Conservation (phyloP, 1,140 invertebrate genomes). For the Psilanteris sp. region DNA sequence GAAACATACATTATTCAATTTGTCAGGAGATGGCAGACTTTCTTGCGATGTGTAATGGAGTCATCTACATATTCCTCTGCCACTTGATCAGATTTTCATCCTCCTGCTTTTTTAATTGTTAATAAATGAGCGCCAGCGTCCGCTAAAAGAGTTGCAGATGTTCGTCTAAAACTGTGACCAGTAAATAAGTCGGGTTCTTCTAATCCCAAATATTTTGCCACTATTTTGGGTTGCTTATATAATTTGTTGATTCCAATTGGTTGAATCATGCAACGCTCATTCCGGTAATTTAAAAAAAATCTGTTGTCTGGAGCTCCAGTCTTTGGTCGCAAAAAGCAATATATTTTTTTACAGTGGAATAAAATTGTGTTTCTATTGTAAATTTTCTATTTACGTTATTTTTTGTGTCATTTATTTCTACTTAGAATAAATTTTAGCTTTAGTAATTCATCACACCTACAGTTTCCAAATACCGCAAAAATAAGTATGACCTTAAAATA, state of each 20-base stretch:
- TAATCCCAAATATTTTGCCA: slow-evolving; percentile 31
- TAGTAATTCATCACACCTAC: slow-evolving; percentile 3
- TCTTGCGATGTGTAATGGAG: too few relatives aligned
- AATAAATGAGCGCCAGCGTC: slow-evolving; percentile 8
- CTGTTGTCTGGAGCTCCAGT: slow-evolving; percentile 7
- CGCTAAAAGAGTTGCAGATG: background rate
- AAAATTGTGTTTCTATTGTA: background rate
- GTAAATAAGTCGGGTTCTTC: slow-evolving; percentile 8
- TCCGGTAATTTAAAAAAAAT: slow-evolving; percentile 34
- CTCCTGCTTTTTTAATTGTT: slow-evolving; percentile 6
- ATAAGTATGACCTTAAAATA: slow-evolving; percentile 1
- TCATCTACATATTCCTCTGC: slow-evolving; percentile 16
- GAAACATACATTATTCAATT: too few relatives aligned
- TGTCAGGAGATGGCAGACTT: too few relatives aligned
- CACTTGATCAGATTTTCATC: slow-evolving; percentile 4
- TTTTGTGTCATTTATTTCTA: background rate
- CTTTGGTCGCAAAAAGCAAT: slow-evolving; percentile 23
- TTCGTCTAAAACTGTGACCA: slow-evolving; percentile 7
- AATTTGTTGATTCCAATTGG: slow-evolving; percentile 42
- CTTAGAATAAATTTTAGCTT: background rate
- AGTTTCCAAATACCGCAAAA: slow-evolving; percentile 3
- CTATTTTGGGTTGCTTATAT: slow-evolving; percentile 22
- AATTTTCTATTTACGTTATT: background rate
- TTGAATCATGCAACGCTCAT: slow-evolving; percentile 19
- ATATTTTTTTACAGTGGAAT: slow-evolving; percentile 24